These are phyloP conservation scores for Hanleya hanleyi DNA, from an alignment of 2,888 invertebrate species.

Conservation along the genomic window DNA sequence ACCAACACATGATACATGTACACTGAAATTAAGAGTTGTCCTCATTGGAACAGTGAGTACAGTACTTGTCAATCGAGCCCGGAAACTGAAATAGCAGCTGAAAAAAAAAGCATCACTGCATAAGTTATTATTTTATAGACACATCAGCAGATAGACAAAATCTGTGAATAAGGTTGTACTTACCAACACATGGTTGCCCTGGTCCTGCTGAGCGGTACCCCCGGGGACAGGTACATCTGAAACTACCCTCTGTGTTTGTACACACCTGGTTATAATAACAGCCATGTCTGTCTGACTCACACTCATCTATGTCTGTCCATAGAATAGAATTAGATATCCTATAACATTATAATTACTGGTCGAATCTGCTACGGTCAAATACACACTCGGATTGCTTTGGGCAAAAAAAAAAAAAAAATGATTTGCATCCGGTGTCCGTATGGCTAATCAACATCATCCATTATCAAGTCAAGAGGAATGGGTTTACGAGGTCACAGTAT, in stretches of 20 bases:
- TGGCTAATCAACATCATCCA: too few relatives aligned
- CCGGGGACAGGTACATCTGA: conserved; percentile 68
- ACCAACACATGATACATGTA: too few relatives aligned
- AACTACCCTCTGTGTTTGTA: conserved; percentile 70
- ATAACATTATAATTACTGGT: too few relatives aligned
- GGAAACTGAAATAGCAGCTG: neutral
- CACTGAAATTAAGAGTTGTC: too few relatives aligned
- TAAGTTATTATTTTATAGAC: neutral
- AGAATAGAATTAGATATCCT: too few relatives aligned
- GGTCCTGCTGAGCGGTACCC: conserved; percentile 69
- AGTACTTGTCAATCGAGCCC: neutral
- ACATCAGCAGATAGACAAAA: neutral
- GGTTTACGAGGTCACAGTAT: too few relatives aligned
- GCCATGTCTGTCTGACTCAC: conserved; percentile 50
- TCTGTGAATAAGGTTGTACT: conserved; percentile 15
- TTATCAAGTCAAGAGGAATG: too few relatives aligned
- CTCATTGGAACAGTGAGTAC: too few relatives aligned
- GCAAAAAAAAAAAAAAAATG: too few relatives aligned
- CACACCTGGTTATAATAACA: conserved; percentile 72
- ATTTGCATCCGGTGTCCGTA: too few relatives aligned
- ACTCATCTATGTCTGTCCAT: conserved; percentile 73
- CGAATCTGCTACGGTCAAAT: too few relatives aligned
- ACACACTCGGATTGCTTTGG: too few relatives aligned
- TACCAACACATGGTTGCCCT: conserved; percentile 72
- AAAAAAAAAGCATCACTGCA: neutral